phyloP scores from a whole-genome alignment of 2,113 vertebrate genomes.

The Sebastes schlegelii region DNA sequence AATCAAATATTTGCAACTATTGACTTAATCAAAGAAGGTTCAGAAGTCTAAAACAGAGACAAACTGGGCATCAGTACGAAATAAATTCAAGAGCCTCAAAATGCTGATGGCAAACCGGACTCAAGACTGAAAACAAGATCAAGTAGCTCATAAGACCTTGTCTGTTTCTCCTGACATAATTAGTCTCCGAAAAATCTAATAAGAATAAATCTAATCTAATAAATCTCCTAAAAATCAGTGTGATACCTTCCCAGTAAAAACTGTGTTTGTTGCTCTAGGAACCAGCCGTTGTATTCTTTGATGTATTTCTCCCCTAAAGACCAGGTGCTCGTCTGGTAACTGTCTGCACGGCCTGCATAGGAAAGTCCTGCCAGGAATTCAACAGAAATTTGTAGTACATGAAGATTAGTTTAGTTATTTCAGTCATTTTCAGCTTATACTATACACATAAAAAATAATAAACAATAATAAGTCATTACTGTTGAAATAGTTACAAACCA shows the following conservation, averaged over 20 bases:
- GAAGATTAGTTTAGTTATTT: not conserved
- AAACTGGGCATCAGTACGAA: not conserved
- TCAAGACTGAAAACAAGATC: not conserved
- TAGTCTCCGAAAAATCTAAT: no score
- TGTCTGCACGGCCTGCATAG: slow-evolving; percentile 47
- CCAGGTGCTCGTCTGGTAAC: slow-evolving; percentile 65
- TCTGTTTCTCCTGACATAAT: not conserved
- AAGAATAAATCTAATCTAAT: no score
- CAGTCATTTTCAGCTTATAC: no score
- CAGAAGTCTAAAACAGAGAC: not conserved
- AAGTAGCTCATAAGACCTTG: not conserved
- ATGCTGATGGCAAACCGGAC: not conserved
- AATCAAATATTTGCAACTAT: not conserved
- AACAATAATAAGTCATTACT: no score
- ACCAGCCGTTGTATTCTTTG: slow-evolving; percentile 47
- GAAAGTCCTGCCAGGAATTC: slow-evolving; percentile 61
- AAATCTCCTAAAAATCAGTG: not conserved
- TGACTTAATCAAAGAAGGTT: not conserved
- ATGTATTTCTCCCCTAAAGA: slow-evolving; percentile 67
- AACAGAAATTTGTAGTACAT: not conserved
- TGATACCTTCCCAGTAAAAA: slow-evolving; percentile 66
- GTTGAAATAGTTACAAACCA: no score
- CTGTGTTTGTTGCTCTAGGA: slow-evolving; percentile 59
- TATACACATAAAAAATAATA: no score
- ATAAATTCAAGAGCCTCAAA: not conserved